A percentile compares a stretch with the other conserved stretches of the same genome.
phyloP scores from a whole-genome alignment of 2,888 invertebrate species.

The Cotesia congregata region DNA sequence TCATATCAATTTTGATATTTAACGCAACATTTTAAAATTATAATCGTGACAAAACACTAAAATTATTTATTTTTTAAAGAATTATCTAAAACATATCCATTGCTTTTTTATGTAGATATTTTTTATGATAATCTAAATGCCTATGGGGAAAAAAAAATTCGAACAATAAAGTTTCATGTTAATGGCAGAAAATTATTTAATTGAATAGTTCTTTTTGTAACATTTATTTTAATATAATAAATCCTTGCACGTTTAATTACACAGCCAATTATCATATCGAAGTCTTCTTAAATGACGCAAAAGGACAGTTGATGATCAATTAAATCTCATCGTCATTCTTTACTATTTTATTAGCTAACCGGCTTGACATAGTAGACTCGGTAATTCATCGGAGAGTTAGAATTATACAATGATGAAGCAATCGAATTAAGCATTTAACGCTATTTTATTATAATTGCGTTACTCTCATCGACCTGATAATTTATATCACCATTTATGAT shows the following conservation, averaged over 20 bases:
- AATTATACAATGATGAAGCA: not conserved
- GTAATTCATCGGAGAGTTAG: not conserved
- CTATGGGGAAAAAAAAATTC: no score
- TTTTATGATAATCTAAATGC: no score
- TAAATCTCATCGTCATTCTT: not conserved
- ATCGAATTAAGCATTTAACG: not conserved
- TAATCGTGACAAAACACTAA: conserved; percentile 1
- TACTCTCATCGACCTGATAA: not conserved
- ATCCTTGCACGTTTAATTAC: conserved; percentile 12
- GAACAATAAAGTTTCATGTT: not conserved
- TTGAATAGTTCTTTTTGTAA: not conserved
- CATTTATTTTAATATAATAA: not conserved
- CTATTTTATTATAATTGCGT: not conserved
- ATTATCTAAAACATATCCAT: no score
- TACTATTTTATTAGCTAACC: not conserved
- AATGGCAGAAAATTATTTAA: not conserved
- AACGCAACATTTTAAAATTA: not conserved
- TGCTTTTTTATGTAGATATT: no score
- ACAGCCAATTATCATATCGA: conserved; percentile 22
- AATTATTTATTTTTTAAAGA: not conserved
- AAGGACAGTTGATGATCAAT: conserved; percentile 13
- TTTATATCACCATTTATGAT: not conserved
- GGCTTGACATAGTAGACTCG: not conserved
- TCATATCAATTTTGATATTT: conserved; percentile 17
- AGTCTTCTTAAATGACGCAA: conserved; percentile 12